phyloP scores from a whole-genome alignment of 2,888 invertebrate genomes.

The Chrysolina haemoptera region DNA sequence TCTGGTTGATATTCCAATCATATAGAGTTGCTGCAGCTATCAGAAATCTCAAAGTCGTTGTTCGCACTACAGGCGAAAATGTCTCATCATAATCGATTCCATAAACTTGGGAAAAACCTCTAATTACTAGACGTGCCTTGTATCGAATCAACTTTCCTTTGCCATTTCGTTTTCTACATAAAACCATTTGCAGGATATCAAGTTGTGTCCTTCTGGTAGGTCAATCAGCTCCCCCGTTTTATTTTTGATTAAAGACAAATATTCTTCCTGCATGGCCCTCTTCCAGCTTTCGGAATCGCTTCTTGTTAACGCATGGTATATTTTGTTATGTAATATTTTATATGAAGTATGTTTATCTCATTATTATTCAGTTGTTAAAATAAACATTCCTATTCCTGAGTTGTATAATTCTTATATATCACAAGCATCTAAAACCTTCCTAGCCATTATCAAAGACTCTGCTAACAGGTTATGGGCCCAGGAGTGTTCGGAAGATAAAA shows the following conservation, averaged over 20 bases:
- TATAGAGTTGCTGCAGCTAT: background rate
- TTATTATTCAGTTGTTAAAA: too few relatives aligned
- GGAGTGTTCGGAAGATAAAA: too few relatives aligned
- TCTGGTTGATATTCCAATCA: background rate
- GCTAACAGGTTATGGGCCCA: too few relatives aligned
- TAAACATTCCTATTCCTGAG: too few relatives aligned
- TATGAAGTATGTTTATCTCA: too few relatives aligned
- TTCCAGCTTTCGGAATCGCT: conserved; percentile 8
- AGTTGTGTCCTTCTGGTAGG: background rate
- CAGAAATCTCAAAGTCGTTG: background rate
- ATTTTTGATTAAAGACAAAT: background rate
- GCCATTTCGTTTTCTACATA: background rate
- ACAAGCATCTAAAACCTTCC: too few relatives aligned
- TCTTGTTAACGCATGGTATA: conserved; percentile 2
- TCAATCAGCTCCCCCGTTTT: background rate
- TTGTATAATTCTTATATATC: too few relatives aligned
- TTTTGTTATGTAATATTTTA: too few relatives aligned
- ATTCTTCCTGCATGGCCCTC: background rate
- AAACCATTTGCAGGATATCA: conserved; percentile 4
- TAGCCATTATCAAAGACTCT: too few relatives aligned
- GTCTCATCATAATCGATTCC: background rate
- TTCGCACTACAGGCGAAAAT: background rate
- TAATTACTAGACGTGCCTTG: background rate
- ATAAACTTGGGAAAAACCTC: background rate
- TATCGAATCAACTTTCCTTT: background rate